These are phyloP conservation scores for Parazoanthus atlanticus DNA, from an alignment of 92 coral and sea anemone genomes.

Conservation along the genomic window DNA sequence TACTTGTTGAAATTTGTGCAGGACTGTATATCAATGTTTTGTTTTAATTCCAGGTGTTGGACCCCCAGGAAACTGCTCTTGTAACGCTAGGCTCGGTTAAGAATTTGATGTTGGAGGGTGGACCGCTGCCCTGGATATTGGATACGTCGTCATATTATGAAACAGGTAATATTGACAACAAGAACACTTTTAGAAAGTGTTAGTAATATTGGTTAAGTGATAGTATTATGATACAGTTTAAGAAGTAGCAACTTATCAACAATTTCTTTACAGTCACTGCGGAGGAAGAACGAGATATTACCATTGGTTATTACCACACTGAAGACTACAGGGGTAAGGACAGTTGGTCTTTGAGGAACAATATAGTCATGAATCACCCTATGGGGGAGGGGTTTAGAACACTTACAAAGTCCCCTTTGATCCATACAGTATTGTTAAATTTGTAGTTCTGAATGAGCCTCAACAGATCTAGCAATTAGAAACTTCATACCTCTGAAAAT, in stretches of 20 bases:
- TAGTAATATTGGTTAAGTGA: background rate
- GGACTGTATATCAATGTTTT: background rate
- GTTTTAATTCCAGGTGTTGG: conserved; percentile 66
- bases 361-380: background rate
- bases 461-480: too few species aligned
- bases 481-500: too few species aligned
- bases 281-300: conserved; percentile 55
- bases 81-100: conserved; percentile 89
- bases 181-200: background rate
- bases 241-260: background rate
- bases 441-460: too few species aligned
- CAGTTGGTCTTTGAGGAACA: background rate
- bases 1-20: background rate
- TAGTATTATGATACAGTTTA: background rate
- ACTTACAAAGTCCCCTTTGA: too few species aligned
- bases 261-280: conserved; percentile 47
- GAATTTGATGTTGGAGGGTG: conserved; percentile 92
- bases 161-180: conserved; percentile 47
- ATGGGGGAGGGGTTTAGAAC: background rate
- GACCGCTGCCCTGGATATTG: conserved; percentile 95
- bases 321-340: conserved; percentile 76
- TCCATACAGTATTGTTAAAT: too few species aligned
- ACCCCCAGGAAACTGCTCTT: conserved; percentile 85
- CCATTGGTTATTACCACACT: conserved; percentile 68
- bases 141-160: conserved; percentile 94